A percentile compares a stretch with the other conserved stretches of the same genome.
phyloP scores from a whole-genome alignment of 2,888 invertebrate species.

The Priocnemis perturbator region DNA sequence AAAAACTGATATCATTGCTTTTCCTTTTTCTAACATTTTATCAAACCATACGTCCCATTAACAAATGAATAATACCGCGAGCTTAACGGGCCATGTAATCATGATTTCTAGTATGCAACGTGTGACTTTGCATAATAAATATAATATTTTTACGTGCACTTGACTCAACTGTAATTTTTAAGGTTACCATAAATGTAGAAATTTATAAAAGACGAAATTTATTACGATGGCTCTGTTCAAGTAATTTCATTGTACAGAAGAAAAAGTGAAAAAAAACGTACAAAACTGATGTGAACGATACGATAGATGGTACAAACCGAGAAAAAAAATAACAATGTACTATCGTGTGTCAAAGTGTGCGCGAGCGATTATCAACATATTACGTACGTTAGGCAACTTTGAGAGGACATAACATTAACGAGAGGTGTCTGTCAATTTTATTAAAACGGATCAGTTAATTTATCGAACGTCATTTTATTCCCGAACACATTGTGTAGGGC shows the following conservation, averaged over 20 bases:
- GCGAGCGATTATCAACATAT: not conserved
- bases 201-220: conserved; percentile 31
- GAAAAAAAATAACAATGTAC: not conserved
- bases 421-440: conserved; percentile 1
- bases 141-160: conserved; percentile 47
- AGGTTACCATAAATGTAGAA: conserved; percentile 35
- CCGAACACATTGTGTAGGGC: too few relatives aligned
- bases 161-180: conserved; percentile 52
- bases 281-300: conserved; percentile 7
- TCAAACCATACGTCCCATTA: too few relatives aligned
- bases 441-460: conserved; percentile 7
- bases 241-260: conserved; percentile 26
- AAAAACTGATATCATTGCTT: too few relatives aligned
- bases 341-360: not conserved
- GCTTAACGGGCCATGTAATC: conserved; percentile 47
- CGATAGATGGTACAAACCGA: conserved; percentile 35
- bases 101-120: conserved; percentile 30
- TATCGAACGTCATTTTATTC: not conserved
- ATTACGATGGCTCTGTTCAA: conserved; percentile 1
- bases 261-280: conserved; percentile 33
- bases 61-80: too few relatives aligned
- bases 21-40: too few relatives aligned
- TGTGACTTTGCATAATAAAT: conserved; percentile 37
- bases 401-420: not conserved
- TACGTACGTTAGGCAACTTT: conserved; percentile 1